Base-by-base conservation (phyloP, 2,113 vertebrate genomes). In the Microcebus lehilahytsara region DNA sequence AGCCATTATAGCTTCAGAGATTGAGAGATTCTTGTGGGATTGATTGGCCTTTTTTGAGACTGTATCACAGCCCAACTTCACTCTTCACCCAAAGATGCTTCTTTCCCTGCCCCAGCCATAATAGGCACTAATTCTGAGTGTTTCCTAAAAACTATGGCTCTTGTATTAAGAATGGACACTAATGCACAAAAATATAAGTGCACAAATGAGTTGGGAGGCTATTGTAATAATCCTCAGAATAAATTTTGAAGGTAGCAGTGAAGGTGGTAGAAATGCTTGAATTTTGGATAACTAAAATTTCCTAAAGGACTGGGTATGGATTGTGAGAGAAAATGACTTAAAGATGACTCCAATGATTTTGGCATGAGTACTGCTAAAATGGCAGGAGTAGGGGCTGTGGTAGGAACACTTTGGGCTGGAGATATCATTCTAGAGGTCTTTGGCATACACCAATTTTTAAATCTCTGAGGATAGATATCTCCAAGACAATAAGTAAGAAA, bases 61-160 rank as follows among this genome's bases (percentile, higher is more conserved):
- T 81, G 14, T 60, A 19, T 9, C 6, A 25, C 1, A 85, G 14
- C 4, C 2, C 17, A 27, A 10, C 10, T 60, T 93, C 23, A 78
- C 40, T 23, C 40, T 94, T n/a, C 90, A 5, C 32, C 20, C 22
- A 89, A 75, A 85, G 10, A 71, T n/a, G 12, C 5, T 78, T 60
- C 22, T 34, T 9, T 37, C 3, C 10, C 0, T 66, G 5, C 6
- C 4, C n/a, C 40, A 3, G 9, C 11, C 14, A 9, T 5, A 1
- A 13, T 6, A 79, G 19, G 22, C 46, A 3, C 1, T 84, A 86
- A 87, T 93, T 96, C 23, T 53, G 66, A 53, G 9, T 34, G 19
- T 62, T 91, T 89, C n/a, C 56, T 60, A 49, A 27, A 78, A 78
- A 66, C 2, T 37, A 25, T 91, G 53, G 11, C 1, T 72, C 27